Evolutionary conservation across 1,140 invertebrate genomes (phyloP).

Genomic region (Adelges cooleyi): DNA sequence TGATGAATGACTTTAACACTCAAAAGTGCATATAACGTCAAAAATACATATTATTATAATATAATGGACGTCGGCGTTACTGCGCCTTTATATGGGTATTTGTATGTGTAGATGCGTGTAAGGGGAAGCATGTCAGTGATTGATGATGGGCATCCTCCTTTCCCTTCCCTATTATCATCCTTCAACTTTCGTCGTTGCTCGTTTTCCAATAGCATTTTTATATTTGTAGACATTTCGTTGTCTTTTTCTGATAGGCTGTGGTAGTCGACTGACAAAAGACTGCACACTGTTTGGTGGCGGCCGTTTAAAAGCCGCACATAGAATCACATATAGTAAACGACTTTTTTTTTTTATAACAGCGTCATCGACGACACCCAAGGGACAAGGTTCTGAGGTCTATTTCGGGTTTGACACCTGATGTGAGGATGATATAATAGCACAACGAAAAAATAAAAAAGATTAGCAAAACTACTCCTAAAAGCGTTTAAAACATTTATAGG

Average conservation of each 20-base stretch:
- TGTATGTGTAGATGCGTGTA: background rate
- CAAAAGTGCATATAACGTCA: slow-evolving; percentile 15
- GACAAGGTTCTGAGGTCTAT: no score
- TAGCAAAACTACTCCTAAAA: no score
- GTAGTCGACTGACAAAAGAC: background rate
- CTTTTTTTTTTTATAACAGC: no score
- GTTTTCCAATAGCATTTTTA: background rate
- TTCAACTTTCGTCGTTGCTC: background rate
- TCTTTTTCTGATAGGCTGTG: background rate
- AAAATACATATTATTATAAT: slow-evolving; percentile 24
- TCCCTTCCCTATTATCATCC: no score
- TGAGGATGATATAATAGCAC: no score
- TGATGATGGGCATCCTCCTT: background rate
- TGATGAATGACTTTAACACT: background rate
- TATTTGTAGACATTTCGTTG: background rate
- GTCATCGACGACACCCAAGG: no score
- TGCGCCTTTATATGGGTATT: background rate
- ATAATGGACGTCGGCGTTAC: slow-evolving; percentile 21
- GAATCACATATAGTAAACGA: no score
- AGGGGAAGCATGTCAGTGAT: slow-evolving; percentile 18
- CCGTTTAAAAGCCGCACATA: no score
- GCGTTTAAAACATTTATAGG: no score
- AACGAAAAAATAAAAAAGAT: no score
- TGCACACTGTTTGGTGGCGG: no score
- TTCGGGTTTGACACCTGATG: no score